Evolutionary conservation across 2,797 vertebrate species (phyloP).

Genomic region (Benthosema pterotum): DNA sequence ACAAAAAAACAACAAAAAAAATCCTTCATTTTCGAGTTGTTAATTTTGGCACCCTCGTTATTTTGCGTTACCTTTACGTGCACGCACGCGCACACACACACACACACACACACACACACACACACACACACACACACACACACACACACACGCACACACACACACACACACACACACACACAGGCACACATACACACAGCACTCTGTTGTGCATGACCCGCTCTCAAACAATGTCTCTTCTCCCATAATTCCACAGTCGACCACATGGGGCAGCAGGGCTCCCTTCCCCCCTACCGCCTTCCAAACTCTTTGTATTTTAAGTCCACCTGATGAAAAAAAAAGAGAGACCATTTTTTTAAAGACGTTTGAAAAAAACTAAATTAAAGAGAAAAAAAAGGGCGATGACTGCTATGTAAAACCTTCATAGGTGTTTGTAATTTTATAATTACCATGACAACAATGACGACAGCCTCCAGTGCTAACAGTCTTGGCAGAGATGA

Average conservation of each 20-base stretch:
- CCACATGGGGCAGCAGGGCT: constrained; percentile 67
- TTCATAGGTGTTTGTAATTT: constrained; percentile 99
- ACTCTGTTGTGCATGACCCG: constrained; percentile 79
- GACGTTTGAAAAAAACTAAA: constrained; percentile 8
- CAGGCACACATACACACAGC: constrained; percentile 52
- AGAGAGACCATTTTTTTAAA: constrained; percentile 88
- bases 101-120: too few species aligned
- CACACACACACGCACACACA: background rate
- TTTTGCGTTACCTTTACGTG: constrained; percentile 55
- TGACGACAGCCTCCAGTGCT: constrained; percentile 89
- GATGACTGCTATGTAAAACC: constrained; percentile 90
- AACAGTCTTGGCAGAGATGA: constrained; percentile 84
- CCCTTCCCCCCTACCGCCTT: constrained; percentile 66
- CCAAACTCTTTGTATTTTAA: constrained; percentile 82
- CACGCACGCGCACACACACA: too few species aligned
- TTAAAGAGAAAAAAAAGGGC: constrained; percentile 83
- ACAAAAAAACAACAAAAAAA: constrained; percentile 3
- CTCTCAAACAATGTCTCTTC: constrained; percentile 74
- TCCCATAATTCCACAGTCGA: constrained; percentile 74
- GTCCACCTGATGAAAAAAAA: constrained; percentile 66
- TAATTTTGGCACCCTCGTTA: constrained; percentile 55
- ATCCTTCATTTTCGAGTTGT: constrained; percentile 56
- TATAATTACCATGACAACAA: constrained; percentile 85
- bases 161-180: constrained; percentile 2
- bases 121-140: background rate